Evolutionary conservation across 2,797 vertebrate species (phyloP).

Genomic region (Sebastes glaucus): DNA sequence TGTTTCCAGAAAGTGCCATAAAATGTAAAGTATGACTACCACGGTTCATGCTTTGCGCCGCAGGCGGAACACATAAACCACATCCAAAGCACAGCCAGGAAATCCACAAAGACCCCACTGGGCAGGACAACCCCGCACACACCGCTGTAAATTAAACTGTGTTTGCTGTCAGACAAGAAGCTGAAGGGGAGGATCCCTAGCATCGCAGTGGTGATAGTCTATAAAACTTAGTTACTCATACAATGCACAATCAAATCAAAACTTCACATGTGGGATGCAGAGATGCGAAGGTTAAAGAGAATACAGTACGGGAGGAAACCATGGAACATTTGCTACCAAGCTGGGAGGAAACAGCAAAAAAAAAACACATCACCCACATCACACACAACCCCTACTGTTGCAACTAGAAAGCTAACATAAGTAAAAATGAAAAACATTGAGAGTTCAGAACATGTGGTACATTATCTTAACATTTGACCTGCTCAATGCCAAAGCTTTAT

Average conservation of each 20-base stretch:
- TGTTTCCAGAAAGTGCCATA: slow-evolving; percentile 55
- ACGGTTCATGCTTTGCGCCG: slow-evolving; percentile 46
- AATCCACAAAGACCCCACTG: slow-evolving; percentile 76
- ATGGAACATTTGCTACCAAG: background rate
- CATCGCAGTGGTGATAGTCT: background rate
- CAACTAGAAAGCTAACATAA: background rate
- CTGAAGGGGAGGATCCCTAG: background rate
- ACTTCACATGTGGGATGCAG: slow-evolving; percentile 8
- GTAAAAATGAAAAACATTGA: background rate
- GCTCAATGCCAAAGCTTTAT: background rate
- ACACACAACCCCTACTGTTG: background rate
- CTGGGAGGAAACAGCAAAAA: background rate
- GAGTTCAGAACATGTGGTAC: background rate
- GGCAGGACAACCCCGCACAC: slow-evolving; percentile 49
- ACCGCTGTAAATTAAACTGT: slow-evolving; percentile 59
- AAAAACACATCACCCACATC: background rate
- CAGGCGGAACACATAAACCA: slow-evolving; percentile 66
- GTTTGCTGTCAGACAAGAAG: slow-evolving; percentile 48
- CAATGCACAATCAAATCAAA: slow-evolving; percentile 13
- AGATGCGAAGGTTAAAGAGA: background rate
- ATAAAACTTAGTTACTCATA: slow-evolving; percentile 14
- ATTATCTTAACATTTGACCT: background rate
- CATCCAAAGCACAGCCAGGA: slow-evolving; percentile 67
- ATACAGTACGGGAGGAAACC: background rate
- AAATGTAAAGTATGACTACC: slow-evolving; percentile 67